Evolutionary conservation across 2,797 vertebrate genomes (phyloP), one percentile per base, ranked within the genome.

Genomic region (Taeniopygia guttata): DNA sequence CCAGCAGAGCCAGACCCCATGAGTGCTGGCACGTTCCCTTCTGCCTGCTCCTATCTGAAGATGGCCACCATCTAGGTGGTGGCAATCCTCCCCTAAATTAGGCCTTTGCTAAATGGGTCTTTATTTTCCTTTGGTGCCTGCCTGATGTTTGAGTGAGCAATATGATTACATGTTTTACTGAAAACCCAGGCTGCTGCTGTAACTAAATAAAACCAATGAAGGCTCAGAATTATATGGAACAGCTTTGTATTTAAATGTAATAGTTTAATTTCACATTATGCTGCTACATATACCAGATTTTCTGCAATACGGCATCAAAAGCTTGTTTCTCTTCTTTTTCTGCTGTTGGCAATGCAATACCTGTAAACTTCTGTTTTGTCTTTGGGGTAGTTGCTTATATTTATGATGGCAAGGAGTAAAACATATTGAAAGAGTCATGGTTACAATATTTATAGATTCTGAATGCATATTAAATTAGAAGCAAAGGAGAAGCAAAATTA

Each of bases 381-480:
- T 75, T 91, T 77, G 55, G 18, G 42, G 8, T 22, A 2, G 29
- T 75, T 72, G 52, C 90, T 96, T 87, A 19, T 81, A 51, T 90
- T 91, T 95, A 66, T 84, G 75, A 93, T 88, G 66, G 46, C 66
- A 95, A 86, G 59, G 43, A 92, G 30, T 77, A 87, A 95, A 96
- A 88, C 88, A 88, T 74, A 93, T 66, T 94, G 94, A 95, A 83
- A 89, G 34, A 67, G 69, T 93, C 68, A 3, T 38, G 70, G 69
- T 67, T 93, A 92, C 91, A 95, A 80, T 84, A 95, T 95, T 95
- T 92, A 93, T 95, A 90, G 90, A 84, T 97, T 81, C 82, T 75
- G 77, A 97, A 89, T 91, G 84, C 72, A 85, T 84, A 69, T 88
- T 95, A 95, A 95, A 91, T 90, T 96, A 94, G 87, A 96, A 94